Percentiles rank a stretch among this genome's conserved stretches.
Evolutionary conservation across 2,888 invertebrate genomes (phyloP).

Genomic region (Polymixis lichenea): DNA sequence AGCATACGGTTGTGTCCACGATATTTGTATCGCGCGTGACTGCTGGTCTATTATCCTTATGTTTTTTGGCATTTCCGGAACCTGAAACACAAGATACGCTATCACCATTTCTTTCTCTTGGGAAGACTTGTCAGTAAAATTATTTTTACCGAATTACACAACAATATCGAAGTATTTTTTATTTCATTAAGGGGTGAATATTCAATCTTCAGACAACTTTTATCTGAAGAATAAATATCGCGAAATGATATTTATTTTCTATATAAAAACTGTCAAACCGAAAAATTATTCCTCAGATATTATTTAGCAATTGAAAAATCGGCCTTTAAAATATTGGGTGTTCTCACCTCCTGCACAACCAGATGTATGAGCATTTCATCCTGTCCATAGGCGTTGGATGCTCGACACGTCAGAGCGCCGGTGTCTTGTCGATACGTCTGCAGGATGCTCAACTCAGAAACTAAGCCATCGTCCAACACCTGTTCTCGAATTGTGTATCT

Average conservation of each 20-base stretch:
- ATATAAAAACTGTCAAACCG: neutral
- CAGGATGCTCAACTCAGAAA: conserved; percentile 95
- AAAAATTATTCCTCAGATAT: no score
- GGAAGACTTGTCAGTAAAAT: neutral
- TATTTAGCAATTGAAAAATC: neutral
- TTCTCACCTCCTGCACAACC: conserved; percentile 94
- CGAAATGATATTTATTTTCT: neutral
- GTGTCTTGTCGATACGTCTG: conserved; percentile 97
- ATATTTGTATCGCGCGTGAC: conserved; percentile 95
- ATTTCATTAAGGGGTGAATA: no score
- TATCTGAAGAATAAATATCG: neutral
- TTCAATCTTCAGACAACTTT: no score
- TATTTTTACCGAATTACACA: neutral
- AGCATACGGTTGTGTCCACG: conserved; percentile 97
- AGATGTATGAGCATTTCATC: conserved; percentile 97
- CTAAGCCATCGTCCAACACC: conserved; percentile 94
- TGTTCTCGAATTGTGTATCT: conserved; percentile 94
- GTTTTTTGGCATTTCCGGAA: conserved; percentile 97
- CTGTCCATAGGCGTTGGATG: conserved; percentile 96
- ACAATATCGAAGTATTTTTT: no score
- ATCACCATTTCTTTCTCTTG: neutral
- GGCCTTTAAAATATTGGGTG: neutral
- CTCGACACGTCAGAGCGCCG: conserved; percentile 96
- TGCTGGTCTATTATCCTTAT: conserved; percentile 96
- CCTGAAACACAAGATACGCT: conserved; percentile 83